Evolutionary conservation across 2,797 vertebrate genomes (phyloP), one percentile per base, ranked within the genome.

Genomic region (Phylloscopus collybita): DNA sequence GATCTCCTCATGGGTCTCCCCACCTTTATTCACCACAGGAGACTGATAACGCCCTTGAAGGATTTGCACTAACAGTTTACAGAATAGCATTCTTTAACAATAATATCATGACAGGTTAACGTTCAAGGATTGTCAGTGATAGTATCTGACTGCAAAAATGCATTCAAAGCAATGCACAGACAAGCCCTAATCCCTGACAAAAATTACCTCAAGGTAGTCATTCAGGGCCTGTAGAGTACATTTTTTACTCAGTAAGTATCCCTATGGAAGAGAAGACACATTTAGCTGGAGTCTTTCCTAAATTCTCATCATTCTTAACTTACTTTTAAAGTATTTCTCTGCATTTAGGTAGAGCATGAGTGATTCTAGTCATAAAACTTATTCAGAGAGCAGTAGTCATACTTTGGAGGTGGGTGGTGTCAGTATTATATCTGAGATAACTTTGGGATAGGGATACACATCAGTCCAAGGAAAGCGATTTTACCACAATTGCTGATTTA

Each of bases 41-140:
- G 25, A 30, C 27, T 34, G 38, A 38, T 73, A 53, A 12, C 8
- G 3, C 14, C 23, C 11, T 47, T 73, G 38, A 53, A 45, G 29
- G 17, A 30, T 27, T 45, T 40, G 11, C 9, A 25, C 5, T 66
- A 22, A 18, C 16, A 26, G 29, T 53, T 47, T 53, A 26, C 25
- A 11, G 45, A 34, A 47, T 10, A 21, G 6, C 5, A 60, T 26
- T 38, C 9, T 40, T 60, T 53, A n/a, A n/a, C 25, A 71, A 59
- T 25, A 47, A 66, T 26, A 60, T 65, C 8, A 32, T n/a, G 19
- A 14, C 8, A 29, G 8, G 16, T 44, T 71, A 71, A 57, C 5
- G 8, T 60, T 47, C 0, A 1, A 73, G 29, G 45, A 25, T 40
- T 8, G 4, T 4, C 25, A 60, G 3, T 25, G 11, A 15, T 25